Conservation (phyloP, 2,113 vertebrate species). For the Neotragus pygmaeus region DNA sequence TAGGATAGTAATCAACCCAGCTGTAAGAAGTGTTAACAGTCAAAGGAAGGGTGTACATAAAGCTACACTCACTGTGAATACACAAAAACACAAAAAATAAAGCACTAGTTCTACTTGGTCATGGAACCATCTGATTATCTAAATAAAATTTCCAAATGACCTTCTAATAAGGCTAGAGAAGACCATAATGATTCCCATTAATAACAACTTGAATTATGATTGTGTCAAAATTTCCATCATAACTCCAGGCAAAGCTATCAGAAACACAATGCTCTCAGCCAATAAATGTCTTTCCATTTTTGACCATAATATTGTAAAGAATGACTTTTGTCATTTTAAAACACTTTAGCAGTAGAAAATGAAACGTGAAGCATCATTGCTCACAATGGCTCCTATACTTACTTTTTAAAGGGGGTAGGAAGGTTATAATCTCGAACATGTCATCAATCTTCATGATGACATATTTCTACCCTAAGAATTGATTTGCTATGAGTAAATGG, state of each 20-base stretch:
- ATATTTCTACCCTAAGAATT: constrained; percentile 11
- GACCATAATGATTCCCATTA: neutral
- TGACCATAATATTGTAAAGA: constrained; percentile 1
- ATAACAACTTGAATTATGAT: neutral
- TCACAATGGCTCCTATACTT: neutral
- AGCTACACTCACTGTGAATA: neutral
- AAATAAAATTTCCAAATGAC: neutral
- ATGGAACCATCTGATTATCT: neutral
- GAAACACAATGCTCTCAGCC: neutral
- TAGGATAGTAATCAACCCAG: neutral
- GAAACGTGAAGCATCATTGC: neutral
- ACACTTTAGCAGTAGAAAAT: neutral
- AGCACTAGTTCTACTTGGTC: neutral
- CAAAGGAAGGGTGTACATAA: neutral
- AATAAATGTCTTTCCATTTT: constrained; percentile 17
- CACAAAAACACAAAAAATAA: neutral
- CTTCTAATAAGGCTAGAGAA: neutral
- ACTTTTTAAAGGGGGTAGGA: neutral
- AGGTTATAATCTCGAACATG: neutral
- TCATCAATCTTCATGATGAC: neutral
- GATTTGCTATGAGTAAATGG: neutral
- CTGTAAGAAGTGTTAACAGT: neutral
- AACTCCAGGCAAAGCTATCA: constrained; percentile 10
- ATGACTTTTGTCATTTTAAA: constrained; percentile 22
- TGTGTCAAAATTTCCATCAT: constrained; percentile 32